These are phyloP conservation scores for Dione vanillae DNA, from an alignment of 2,888 invertebrate genomes.

Conservation along the genomic window DNA sequence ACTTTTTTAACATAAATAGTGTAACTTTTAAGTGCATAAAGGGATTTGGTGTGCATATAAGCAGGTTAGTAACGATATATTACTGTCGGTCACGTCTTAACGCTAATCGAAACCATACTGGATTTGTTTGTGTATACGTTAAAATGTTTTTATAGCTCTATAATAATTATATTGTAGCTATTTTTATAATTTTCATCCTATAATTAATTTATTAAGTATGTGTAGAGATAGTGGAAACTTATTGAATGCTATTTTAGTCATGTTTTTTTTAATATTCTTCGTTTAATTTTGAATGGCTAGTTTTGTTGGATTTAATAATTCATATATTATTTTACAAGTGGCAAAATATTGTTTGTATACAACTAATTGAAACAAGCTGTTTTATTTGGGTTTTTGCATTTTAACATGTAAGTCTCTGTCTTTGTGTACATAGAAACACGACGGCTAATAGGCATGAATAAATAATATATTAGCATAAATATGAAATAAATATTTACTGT, in stretches of 20 bases:
- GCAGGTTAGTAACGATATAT: constrained; percentile 55
- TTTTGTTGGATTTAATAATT: no score
- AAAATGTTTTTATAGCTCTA: constrained; percentile 27
- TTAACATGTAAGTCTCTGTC: no score
- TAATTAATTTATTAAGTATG: background rate
- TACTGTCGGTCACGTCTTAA: constrained; percentile 71
- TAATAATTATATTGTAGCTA: constrained; percentile 19
- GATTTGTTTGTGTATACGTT: constrained; percentile 61
- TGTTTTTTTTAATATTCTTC: no score
- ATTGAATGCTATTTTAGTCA: background rate
- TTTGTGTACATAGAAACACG: no score
- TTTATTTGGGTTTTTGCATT: no score
- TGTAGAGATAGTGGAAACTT: background rate
- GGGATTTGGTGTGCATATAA: constrained; percentile 18
- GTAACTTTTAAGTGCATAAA: background rate
- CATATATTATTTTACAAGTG: no score
- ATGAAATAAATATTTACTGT: no score
- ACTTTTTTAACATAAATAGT: constrained; percentile 13
- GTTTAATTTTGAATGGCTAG: no score
- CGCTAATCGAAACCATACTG: constrained; percentile 54
- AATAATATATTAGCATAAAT: no score
- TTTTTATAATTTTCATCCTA: background rate
- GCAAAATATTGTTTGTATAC: no score
- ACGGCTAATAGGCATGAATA: no score
- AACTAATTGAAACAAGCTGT: no score